A percentile compares a stretch with the other conserved stretches of the same genome.
phyloP scores from a whole-genome alignment of 2,888 invertebrate genomes.

The Sarcophaga variegata region DNA sequence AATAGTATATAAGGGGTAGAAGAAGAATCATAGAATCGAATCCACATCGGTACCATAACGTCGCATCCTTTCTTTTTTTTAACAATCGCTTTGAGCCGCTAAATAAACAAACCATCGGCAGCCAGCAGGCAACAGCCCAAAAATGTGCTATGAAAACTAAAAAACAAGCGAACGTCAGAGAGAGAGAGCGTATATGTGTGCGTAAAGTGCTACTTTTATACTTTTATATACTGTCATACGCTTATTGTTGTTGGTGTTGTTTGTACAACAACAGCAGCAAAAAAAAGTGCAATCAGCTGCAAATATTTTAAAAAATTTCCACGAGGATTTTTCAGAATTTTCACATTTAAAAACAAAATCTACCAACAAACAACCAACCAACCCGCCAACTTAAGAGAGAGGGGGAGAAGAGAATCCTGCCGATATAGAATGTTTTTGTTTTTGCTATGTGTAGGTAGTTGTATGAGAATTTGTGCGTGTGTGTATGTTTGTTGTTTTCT shows the following conservation, averaged over 20 bases:
- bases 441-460: background rate
- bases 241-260: constrained; percentile 19
- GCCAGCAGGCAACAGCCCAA: constrained; percentile 37
- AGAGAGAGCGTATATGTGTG: constrained; percentile 9
- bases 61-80: constrained; percentile 31
- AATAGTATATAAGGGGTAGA: constrained; percentile 16
- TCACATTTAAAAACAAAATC: constrained; percentile 63
- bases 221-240: too few species aligned
- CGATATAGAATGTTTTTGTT: background rate
- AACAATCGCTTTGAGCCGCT: constrained; percentile 60
- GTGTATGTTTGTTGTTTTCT: constrained; percentile 13
- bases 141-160: constrained; percentile 24
- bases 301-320: constrained; percentile 82
- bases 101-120: constrained; percentile 57
- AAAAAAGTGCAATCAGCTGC: constrained; percentile 81
- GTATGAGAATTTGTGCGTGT: background rate
- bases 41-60: constrained; percentile 16
- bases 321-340: constrained; percentile 82
- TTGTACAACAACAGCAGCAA: background rate
- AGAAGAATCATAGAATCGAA: constrained; percentile 20
- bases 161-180: constrained; percentile 62
- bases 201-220: background rate
- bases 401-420: constrained; percentile 13
- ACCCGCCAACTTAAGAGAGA: background rate
- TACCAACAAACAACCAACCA: constrained; percentile 42